Conservation (phyloP, 1,140 invertebrate genomes). For the Bilobella aurantiaca region DNA sequence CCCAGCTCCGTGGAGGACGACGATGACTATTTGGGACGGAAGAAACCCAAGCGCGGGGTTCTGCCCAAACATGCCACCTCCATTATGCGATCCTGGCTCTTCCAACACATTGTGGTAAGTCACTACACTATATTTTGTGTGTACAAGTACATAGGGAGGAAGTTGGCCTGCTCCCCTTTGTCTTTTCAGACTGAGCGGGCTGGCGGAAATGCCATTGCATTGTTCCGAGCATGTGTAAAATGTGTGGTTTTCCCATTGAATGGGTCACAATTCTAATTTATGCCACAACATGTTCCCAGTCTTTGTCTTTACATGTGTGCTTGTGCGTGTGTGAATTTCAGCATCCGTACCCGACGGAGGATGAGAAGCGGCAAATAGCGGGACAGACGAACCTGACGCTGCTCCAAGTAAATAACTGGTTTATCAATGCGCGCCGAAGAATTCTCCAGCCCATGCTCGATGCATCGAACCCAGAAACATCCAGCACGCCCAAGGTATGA, state of each 20-base stretch:
- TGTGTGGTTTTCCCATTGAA: too few species aligned
- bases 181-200: too few species aligned
- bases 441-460: slow-evolving; percentile 91
- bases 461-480: slow-evolving; percentile 33
- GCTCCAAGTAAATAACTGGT: slow-evolving; percentile 66
- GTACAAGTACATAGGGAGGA: too few species aligned
- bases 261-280: too few species aligned
- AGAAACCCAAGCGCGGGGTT: slow-evolving; percentile 67
- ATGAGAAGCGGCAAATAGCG: slow-evolving; percentile 79
- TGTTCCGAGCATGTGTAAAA: too few species aligned
- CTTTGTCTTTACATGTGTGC: too few species aligned
- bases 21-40: slow-evolving; percentile 50
- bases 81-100: slow-evolving; percentile 84
- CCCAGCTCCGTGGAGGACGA: slow-evolving; percentile 54
- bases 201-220: too few species aligned
- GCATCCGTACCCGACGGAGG: slow-evolving; percentile 88
- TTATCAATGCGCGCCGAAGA: slow-evolving; percentile 83
- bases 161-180: too few species aligned
- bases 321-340: slow-evolving; percentile 39
- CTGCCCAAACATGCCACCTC: slow-evolving; percentile 84
- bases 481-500: slow-evolving; percentile 29
- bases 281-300: too few species aligned
- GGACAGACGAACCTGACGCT: slow-evolving; percentile 77
- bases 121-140: too few species aligned
- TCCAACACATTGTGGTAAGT: slow-evolving; percentile 80